A percentile compares a stretch with the other conserved stretches of the same genome.
Conservation (phyloP, 1,140 invertebrate species). For the Meteorus sp. region DNA sequence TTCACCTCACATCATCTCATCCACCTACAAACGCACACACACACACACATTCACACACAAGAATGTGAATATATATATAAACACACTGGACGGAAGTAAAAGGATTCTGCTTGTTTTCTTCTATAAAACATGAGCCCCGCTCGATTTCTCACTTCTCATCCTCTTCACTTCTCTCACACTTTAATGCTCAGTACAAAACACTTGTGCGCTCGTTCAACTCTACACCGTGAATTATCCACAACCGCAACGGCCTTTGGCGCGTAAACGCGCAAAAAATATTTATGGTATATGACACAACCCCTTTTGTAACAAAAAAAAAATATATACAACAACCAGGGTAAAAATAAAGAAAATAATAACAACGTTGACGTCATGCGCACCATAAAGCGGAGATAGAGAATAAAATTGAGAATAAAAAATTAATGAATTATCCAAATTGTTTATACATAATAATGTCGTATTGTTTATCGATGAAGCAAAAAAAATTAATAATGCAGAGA, state of each 20-base stretch:
- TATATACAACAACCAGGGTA: neutral
- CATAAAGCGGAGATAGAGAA: too few species aligned
- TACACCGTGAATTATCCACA: constrained; percentile 32
- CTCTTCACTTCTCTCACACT: neutral
- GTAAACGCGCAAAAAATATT: neutral
- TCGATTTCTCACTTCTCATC: constrained; percentile 13
- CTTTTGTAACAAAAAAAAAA: neutral
- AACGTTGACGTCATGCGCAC: too few species aligned
- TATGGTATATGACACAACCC: neutral
- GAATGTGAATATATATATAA: too few species aligned
- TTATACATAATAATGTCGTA: too few species aligned
- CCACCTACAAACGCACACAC: too few species aligned
- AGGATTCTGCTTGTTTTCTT: neutral
- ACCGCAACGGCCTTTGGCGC: neutral
- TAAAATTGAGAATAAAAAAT: too few species aligned
- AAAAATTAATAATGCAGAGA: too few species aligned
- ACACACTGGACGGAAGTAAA: constrained; percentile 23
- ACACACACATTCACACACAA: too few species aligned
- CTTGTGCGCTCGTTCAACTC: constrained; percentile 21
- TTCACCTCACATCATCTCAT: constrained; percentile 25
- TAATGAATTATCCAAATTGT: too few species aligned
- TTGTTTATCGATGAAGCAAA: too few species aligned
- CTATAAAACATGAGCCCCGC: neutral
- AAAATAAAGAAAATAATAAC: too few species aligned
- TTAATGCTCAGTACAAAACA: constrained; percentile 11